Conservation (phyloP, 2,113 vertebrate genomes). For the Haplochromis burtoni region DNA sequence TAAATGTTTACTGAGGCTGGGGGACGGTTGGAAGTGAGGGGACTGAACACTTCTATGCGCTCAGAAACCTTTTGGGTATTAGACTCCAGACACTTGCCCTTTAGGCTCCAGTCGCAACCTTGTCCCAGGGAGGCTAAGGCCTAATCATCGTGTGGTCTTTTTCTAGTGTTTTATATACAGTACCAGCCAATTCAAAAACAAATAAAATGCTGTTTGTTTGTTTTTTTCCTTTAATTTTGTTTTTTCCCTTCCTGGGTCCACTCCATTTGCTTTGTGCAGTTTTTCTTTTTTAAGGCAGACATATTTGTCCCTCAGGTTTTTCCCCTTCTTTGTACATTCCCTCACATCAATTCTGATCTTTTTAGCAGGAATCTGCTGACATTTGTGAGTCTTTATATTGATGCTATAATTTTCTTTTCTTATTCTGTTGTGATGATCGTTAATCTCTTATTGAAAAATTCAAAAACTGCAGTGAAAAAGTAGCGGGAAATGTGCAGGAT, state of each 20-base stretch:
- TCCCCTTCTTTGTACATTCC: neutral
- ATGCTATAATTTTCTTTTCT: neutral
- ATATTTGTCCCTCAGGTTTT: neutral
- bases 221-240: neutral
- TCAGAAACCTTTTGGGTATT: neutral
- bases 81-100: neutral
- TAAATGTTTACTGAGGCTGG: neutral
- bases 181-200: neutral
- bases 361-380: neutral
- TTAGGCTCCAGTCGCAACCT: neutral
- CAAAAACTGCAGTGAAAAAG: neutral
- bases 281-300: neutral
- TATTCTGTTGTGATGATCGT: neutral
- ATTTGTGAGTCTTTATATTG: neutral
- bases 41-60: neutral
- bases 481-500: neutral
- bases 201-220: neutral
- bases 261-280: neutral
- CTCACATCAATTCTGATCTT: neutral
- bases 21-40: neutral
- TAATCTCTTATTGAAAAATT: neutral
- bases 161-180: neutral
- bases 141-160: neutral
- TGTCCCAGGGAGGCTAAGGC: neutral
- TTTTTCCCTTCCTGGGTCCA: neutral